These are phyloP conservation scores for Cyphomyrus plagiostoma DNA, from an alignment of 2,113 vertebrate species.

Conservation along the genomic window DNA sequence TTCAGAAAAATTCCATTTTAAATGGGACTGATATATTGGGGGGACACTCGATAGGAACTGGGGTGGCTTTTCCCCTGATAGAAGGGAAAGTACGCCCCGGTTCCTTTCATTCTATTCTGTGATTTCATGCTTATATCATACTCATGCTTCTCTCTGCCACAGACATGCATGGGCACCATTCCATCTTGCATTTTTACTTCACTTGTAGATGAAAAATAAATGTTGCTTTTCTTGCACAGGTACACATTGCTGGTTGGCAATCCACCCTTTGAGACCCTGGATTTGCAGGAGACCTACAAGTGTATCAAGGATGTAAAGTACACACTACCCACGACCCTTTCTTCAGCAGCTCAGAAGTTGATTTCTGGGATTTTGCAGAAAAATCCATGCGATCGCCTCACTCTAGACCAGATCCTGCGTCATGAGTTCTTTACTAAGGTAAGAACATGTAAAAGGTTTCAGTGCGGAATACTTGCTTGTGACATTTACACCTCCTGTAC, in stretches of 20 bases:
- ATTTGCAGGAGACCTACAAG: slow-evolving; percentile 94
- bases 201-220: neutral
- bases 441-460: slow-evolving; percentile 10
- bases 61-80: neutral
- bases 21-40: neutral
- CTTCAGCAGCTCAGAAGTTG: slow-evolving; percentile 78
- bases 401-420: slow-evolving; percentile 85
- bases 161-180: neutral
- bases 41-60: neutral
- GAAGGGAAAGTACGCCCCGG: too few relatives aligned
- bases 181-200: neutral
- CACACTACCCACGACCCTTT: slow-evolving; percentile 75
- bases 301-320: slow-evolving; percentile 94
- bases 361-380: slow-evolving; percentile 78
- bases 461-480: neutral
- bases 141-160: neutral
- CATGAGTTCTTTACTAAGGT: slow-evolving; percentile 96
- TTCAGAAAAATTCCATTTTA: neutral
- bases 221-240: slow-evolving; percentile 53
- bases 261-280: slow-evolving; percentile 91
- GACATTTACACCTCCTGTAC: neutral
- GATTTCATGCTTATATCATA: neutral
- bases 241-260: slow-evolving; percentile 91
- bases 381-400: slow-evolving; percentile 77
- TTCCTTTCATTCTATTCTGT: neutral